Percentiles rank a stretch among this genome's conserved stretches.
Evolutionary conservation across 2,113 vertebrate genomes (phyloP).

Genomic region (Carlito syrichta): DNA sequence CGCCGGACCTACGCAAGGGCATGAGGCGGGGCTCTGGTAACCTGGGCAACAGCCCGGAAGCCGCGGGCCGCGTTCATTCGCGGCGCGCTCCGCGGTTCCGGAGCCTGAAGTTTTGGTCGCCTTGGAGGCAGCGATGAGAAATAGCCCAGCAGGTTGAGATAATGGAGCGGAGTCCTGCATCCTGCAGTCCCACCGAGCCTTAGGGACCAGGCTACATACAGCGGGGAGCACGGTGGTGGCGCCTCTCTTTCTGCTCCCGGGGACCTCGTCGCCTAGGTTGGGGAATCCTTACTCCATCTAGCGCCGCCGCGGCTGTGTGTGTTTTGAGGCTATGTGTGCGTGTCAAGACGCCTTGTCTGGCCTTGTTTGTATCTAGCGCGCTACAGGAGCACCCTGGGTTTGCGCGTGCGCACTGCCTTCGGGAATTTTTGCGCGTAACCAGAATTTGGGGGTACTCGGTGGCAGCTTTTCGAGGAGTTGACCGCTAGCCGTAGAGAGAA

Average conservation of each 20-base stretch:
- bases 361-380: neutral
- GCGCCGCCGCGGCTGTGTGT: accelerated
- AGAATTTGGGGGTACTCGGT: neutral
- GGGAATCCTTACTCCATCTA: accelerated
- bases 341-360: neutral
- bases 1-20: slow-evolving; percentile 32
- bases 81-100: neutral
- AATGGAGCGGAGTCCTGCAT: neutral
- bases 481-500: neutral
- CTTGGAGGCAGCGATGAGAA: neutral
- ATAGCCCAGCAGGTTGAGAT: slow-evolving; percentile 45
- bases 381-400: too few relatives aligned
- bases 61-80: neutral
- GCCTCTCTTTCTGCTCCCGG: neutral
- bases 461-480: neutral
- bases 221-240: neutral
- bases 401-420: neutral
- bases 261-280: neutral
- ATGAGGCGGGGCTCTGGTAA: slow-evolving; percentile 38
- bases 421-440: neutral
- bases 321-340: neutral
- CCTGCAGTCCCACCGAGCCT: neutral
- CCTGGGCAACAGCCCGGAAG: slow-evolving; percentile 59
- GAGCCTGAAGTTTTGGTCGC: neutral
- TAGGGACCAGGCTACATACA: neutral